Percentiles rank a stretch among this genome's conserved stretches.
Conservation (phyloP, 2,797 vertebrate genomes). For the Argyrosomus regius region DNA sequence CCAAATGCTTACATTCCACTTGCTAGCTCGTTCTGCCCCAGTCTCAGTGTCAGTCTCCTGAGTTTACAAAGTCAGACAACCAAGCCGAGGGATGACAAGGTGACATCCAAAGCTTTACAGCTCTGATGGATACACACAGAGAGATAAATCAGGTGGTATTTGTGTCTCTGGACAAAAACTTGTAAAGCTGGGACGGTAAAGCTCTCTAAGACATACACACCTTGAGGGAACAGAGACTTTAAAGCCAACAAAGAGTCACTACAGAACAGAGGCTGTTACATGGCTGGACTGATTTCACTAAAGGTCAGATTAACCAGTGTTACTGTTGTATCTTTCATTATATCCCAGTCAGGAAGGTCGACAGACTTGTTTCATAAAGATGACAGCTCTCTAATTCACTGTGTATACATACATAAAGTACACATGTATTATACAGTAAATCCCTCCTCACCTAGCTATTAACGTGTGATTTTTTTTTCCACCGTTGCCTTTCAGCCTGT, state of each 20-base stretch:
- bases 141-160: constrained; percentile 50
- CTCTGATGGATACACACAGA: constrained; percentile 48
- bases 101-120: constrained; percentile 67
- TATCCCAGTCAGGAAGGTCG: background rate
- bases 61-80: constrained; percentile 75
- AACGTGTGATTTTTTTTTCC: constrained; percentile 30
- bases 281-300: constrained; percentile 15
- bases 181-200: constrained; percentile 46
- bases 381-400: constrained; percentile 49
- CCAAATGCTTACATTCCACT: constrained; percentile 82
- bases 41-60: constrained; percentile 66
- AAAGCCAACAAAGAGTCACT: constrained; percentile 10
- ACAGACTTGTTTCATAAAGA: constrained; percentile 45
- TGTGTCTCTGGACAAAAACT: constrained; percentile 50
- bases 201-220: constrained; percentile 29
- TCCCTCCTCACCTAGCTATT: constrained; percentile 73
- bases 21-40: constrained; percentile 58
- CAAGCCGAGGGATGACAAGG: constrained; percentile 63
- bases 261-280: constrained; percentile 6
- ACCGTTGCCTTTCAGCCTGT: constrained; percentile 41
- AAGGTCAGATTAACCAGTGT: constrained; percentile 38
- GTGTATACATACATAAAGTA: constrained; percentile 53
- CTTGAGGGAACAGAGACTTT: constrained; percentile 23
- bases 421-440: constrained; percentile 47
- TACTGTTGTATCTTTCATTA: constrained; percentile 39